Evolutionary conservation across 2,113 vertebrate species (phyloP), one percentile per base, ranked within the genome.

Genomic region (Rhizomys pruinosus): DNA sequence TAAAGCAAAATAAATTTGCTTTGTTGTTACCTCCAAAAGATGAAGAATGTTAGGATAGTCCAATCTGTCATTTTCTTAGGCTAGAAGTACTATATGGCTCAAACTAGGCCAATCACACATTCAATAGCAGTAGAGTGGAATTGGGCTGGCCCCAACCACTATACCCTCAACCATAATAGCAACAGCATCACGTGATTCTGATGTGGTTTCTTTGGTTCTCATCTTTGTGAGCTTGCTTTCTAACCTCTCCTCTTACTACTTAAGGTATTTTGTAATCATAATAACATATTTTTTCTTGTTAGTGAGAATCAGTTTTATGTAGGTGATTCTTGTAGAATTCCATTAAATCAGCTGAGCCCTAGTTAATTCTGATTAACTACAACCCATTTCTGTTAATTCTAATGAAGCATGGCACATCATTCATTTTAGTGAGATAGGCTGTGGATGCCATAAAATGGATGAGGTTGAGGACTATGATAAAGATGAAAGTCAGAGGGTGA

Each of bases 211-310:
- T 87, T 4, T 69, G 55, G 61, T 47, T 76, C 22, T 22, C 66
- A 16, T 57, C 32, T 8, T 82, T 85, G 22, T 42, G 34, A 71
- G 3, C 7, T 47, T 95, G 4, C 17, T 52, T 52, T 25, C n/a
- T 82, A 25, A 11, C 9, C 27, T 88, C 34, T 69, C 27, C 23
- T 84, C 90, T 55, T 7, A 15, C 61, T n/a, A 8, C 2, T 68
- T 61, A 64, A 79, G n/a, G 25, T 44, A 39, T 87, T 34, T 63
- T n/a, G 68, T 72, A 77, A 44, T 32, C 12, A 52, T 57, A 92
- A 78, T 23, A 78, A 63, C 71, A 37, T 16, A 39, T 29, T 91
- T 72, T 90, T 91, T 86, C 68, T 85, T 23, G 63, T 87, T 66
- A 71, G 81, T 16, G 87, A 71, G 16, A 92, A 42, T 77, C 34